Evolutionary conservation across 2,113 vertebrate genomes (phyloP).

Genomic region (Percina caprodes): DNA sequence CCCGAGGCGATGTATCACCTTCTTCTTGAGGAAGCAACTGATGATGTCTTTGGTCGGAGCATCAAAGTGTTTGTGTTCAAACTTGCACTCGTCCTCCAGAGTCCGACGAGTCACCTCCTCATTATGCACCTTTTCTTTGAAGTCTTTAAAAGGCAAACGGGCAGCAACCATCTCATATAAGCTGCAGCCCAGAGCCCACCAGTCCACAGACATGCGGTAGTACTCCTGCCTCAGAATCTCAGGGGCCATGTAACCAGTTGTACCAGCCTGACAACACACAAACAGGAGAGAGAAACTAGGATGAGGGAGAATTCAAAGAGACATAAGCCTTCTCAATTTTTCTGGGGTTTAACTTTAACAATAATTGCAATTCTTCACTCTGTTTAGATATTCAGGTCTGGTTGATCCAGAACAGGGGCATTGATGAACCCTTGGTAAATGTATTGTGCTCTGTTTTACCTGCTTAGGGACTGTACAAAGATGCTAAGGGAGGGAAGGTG

Average conservation of each 20-base stretch:
- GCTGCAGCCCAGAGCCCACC: slow-evolving; percentile 93
- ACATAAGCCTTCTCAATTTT: neutral
- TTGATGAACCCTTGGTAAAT: neutral
- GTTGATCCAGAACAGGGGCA: neutral
- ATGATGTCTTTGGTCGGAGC: slow-evolving; percentile 87
- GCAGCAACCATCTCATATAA: slow-evolving; percentile 93
- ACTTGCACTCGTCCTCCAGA: slow-evolving; percentile 88
- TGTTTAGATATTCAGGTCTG: neutral
- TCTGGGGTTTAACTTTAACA: neutral
- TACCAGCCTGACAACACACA: slow-evolving; percentile 86
- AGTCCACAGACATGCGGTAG: slow-evolving; percentile 90
- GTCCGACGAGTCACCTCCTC: slow-evolving; percentile 89
- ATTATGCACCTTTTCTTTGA: slow-evolving; percentile 88
- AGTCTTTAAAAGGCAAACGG: slow-evolving; percentile 89
- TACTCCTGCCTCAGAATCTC: slow-evolving; percentile 89
- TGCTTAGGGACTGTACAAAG: neutral
- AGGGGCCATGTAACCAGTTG: slow-evolving; percentile 92
- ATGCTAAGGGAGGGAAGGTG: neutral
- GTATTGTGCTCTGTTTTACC: neutral
- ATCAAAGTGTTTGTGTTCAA: slow-evolving; percentile 86
- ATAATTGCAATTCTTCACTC: neutral
- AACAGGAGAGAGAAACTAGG: neutral
- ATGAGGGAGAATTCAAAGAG: neutral
- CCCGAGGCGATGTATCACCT: slow-evolving; percentile 84
- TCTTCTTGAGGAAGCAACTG: slow-evolving; percentile 88